Conservation (phyloP, 2,113 vertebrate species). For the Hippotragus niger region DNA sequence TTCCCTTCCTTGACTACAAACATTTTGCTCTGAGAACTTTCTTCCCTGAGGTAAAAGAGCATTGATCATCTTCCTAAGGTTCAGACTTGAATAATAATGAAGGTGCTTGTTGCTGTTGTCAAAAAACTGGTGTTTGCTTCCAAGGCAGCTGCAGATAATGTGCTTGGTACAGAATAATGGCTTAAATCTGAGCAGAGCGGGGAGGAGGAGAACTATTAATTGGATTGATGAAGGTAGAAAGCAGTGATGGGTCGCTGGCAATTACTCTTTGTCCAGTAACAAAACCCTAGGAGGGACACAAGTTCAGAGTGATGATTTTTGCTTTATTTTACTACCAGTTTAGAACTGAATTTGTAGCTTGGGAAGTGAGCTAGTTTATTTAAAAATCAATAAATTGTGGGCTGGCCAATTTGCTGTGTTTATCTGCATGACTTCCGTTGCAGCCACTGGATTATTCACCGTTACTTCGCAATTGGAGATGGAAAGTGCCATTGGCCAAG, state of each 20-base stretch:
- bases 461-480: constrained; percentile 42
- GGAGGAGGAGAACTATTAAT: constrained; percentile 43
- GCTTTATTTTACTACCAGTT: constrained; percentile 39
- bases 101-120: constrained; percentile 27
- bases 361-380: constrained; percentile 58
- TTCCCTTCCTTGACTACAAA: constrained; percentile 98
- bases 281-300: constrained; percentile 28
- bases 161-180: neutral
- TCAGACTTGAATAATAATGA: constrained; percentile 68
- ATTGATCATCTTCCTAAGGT: constrained; percentile 58
- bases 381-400: constrained; percentile 66
- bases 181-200: neutral
- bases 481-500: constrained; percentile 49
- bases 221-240: constrained; percentile 46
- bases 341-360: constrained; percentile 43
- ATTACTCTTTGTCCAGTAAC: constrained; percentile 54
- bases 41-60: constrained; percentile 92
- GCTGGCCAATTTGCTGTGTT: constrained; percentile 60
- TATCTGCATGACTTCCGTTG: constrained; percentile 64
- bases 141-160: constrained; percentile 30
- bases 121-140: constrained; percentile 40
- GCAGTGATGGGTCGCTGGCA: constrained; percentile 22
- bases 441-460: constrained; percentile 56
- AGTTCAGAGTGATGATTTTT: constrained; percentile 56
- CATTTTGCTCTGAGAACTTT: constrained; percentile 96